Evolutionary conservation across 53 echinoderm and acorn worm genomes (phyloP).

Genomic region (Holothuria scabra): DNA sequence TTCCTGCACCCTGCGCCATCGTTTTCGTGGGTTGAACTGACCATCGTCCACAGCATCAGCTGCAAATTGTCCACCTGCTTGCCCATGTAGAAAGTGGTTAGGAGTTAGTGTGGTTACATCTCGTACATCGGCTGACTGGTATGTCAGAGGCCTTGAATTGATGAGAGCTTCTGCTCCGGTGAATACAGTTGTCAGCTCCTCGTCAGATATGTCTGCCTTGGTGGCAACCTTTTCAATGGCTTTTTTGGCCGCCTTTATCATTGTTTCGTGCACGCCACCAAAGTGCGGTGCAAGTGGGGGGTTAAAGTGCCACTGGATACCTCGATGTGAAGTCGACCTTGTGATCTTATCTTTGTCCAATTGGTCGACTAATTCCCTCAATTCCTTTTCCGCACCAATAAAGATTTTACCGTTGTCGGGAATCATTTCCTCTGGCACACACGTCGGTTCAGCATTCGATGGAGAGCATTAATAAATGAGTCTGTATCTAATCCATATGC

Average conservation of each 20-base stretch:
- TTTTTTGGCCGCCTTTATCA: slow-evolving; percentile 45
- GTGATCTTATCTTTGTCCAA: slow-evolving; percentile 11
- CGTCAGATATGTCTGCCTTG: slow-evolving; percentile 45
- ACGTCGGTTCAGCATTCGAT: background rate
- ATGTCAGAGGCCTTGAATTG: slow-evolving; percentile 43
- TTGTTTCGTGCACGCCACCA: slow-evolving; percentile 39
- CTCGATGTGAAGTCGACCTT: background rate
- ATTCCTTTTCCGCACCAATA: slow-evolving; percentile 27
- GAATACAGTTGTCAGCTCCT: slow-evolving; percentile 25
- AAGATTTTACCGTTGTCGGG: slow-evolving; percentile 45
- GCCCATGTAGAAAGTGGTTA: slow-evolving; percentile 39
- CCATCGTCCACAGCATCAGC: slow-evolving; percentile 3
- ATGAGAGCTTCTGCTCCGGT: slow-evolving; percentile 23
- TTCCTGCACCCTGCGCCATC: slow-evolving; percentile 53
- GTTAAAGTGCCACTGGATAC: slow-evolving; percentile 37
- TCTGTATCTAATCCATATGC: no score
- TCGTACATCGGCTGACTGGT: slow-evolving; percentile 33
- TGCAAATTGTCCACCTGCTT: slow-evolving; percentile 13
- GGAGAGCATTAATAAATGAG: background rate
- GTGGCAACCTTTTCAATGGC: slow-evolving; percentile 4
- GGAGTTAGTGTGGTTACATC: slow-evolving; percentile 42
- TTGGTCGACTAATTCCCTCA: background rate
- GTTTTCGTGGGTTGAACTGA: slow-evolving; percentile 13
- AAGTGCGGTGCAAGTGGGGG: slow-evolving; percentile 32
- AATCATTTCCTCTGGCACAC: background rate